A percentile compares a stretch with the other conserved stretches of the same genome.
Conservation (phyloP, 1,140 invertebrate genomes). For the Hetaerina americana region DNA sequence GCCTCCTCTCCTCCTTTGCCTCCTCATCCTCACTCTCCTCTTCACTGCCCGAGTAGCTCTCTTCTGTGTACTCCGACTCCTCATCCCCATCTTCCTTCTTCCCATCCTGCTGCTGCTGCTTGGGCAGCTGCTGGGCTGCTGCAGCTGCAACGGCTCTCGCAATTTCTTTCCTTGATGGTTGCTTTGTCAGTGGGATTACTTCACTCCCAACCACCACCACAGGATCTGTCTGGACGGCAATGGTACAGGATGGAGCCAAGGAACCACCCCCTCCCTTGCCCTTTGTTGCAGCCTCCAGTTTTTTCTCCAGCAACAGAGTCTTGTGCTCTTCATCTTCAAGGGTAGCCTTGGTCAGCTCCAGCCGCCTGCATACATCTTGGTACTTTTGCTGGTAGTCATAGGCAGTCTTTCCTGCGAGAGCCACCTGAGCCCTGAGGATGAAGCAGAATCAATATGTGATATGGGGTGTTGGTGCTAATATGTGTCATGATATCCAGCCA, state of each 20-base stretch:
- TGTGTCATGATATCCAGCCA: too few relatives aligned
- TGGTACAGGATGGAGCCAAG: slow-evolving; percentile 2
- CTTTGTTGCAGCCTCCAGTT: slow-evolving; percentile 29
- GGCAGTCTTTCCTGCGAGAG: slow-evolving; percentile 49
- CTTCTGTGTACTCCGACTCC: slow-evolving; percentile 25
- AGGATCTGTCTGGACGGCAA: slow-evolving; percentile 6
- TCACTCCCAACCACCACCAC: slow-evolving; percentile 9
- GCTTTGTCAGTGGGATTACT: slow-evolving; percentile 4
- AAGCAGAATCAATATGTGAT: too few relatives aligned
- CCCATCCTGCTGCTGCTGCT: slow-evolving; percentile 22
- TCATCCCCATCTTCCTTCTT: slow-evolving; percentile 57
- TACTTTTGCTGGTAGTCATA: slow-evolving; percentile 70
- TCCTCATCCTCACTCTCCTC: slow-evolving; percentile 57
- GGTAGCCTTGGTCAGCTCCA: slow-evolving; percentile 58
- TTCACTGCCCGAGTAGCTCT: slow-evolving; percentile 21
- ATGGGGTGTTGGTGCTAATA: too few relatives aligned
- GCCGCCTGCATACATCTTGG: slow-evolving; percentile 53
- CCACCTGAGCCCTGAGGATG: neutral
- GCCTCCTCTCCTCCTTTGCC: slow-evolving; percentile 41
- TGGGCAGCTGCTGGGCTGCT: slow-evolving; percentile 16
- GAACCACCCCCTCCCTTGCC: slow-evolving; percentile 22
- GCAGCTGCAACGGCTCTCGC: slow-evolving; percentile 14
- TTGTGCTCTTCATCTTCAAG: slow-evolving; percentile 64
- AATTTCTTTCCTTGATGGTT: slow-evolving; percentile 5
- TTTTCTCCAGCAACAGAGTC: slow-evolving; percentile 55